Conservation (phyloP, 2,888 invertebrate species). For the Ichneumon xanthorius region DNA sequence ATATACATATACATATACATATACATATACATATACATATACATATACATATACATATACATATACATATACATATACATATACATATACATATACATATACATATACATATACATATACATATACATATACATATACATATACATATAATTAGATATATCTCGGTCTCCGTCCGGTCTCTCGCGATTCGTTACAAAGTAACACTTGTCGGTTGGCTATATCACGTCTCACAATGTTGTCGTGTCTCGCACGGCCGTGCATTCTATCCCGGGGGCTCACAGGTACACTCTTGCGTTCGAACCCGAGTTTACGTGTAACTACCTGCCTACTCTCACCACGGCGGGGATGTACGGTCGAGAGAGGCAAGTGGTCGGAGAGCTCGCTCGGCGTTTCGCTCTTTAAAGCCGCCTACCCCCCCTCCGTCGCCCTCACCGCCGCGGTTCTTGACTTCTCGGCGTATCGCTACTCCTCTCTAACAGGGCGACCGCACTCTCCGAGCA, state of each 20-base stretch:
- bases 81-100: not conserved
- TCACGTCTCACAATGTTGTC: constrained; percentile 20
- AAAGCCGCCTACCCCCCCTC: not conserved
- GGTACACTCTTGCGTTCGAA: constrained; percentile 31
- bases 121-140: not conserved
- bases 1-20: not conserved
- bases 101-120: not conserved
- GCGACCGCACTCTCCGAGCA: constrained; percentile 17
- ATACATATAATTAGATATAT: not conserved
- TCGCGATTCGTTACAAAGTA: constrained; percentile 61
- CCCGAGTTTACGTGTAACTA: not conserved
- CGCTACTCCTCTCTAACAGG: constrained; percentile 8
- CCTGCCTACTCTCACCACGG: not conserved
- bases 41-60: not conserved
- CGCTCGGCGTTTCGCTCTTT: constrained; percentile 19
- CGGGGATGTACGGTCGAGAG: constrained; percentile 1
- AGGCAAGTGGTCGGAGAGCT: constrained; percentile 17
- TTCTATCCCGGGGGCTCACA: constrained; percentile 30
- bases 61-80: not conserved
- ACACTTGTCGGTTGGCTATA: constrained; percentile 56
- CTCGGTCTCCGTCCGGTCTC: not conserved
- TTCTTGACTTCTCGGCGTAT: not conserved
- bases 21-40: not conserved
- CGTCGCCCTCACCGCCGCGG: not conserved
- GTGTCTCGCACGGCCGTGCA: constrained; percentile 31